Base-by-base conservation (phyloP, 1,140 invertebrate genomes). In the Bombus vancouverensis region DNA sequence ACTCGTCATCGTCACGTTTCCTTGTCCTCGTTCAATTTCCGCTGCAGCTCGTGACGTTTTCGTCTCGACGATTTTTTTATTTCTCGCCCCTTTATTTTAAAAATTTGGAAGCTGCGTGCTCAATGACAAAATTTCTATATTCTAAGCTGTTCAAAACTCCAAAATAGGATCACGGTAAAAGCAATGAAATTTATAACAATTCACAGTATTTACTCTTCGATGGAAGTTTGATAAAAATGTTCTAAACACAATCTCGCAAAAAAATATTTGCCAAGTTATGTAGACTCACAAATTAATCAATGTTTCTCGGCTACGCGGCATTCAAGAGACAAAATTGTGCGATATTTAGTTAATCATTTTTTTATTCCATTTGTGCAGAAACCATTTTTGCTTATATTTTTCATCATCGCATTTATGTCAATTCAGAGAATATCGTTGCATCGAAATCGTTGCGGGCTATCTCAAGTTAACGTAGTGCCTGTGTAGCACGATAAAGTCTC, bases 401-500 rank as follows among this genome's bases (percentile, higher is more conserved):
- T 4, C 28, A 28, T n/a, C 9, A 10, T 62, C 1, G 28, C 28
- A 62, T n/a, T 28, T 62, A 62, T 62, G 59, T n/a, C 59, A 62
- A n/a, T 62, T 62, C 28, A 13, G 59, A 15, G 74, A 37, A 53
- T 53, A 62, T 77, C 39, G 25, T 53, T 32, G 47, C 37, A 25
- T 10, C 62, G 44, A 62, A 74, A 74, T 44, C 70, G 34, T 62
- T 28, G 10, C 37, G 28, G 44, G 25, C 37, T 47, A 32, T 47
- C 57, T 53, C 78, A 34, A 57, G 66, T 42, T 73, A 73, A 68
- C 76, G 53, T 57, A 78, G 53, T 32, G 77, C 66, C 62, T 79
- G 86, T 34, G 78, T 25, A 32, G 59, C 70, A 73, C 90, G 91
- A 91, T 91, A 91, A 91, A 91, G 90, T 87, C 90, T 84, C 87